A percentile compares a stretch with the other conserved stretches of the same genome.
These are phyloP conservation scores for Tenthredo mesomela DNA, from an alignment of 2,888 invertebrate genomes.

Conservation along the genomic window DNA sequence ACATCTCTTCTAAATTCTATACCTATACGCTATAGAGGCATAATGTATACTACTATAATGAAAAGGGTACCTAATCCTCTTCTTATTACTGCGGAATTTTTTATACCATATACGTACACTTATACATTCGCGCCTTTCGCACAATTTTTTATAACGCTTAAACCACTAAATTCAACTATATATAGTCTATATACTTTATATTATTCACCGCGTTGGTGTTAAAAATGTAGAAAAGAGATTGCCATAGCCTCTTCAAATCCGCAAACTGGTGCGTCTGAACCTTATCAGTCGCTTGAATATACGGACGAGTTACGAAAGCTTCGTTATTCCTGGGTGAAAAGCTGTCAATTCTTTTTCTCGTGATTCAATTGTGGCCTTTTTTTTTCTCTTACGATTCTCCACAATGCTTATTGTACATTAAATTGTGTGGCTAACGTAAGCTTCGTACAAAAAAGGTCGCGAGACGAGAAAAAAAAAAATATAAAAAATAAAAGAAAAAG, in stretches of 20 bases:
- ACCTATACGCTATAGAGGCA: neutral
- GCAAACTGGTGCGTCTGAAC: neutral
- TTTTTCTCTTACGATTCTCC: too few relatives aligned
- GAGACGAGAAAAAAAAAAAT: neutral
- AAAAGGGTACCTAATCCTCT: neutral
- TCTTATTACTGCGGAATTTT: neutral
- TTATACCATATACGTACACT: neutral
- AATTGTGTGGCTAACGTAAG: neutral
- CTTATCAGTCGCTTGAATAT: neutral
- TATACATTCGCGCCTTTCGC: neutral
- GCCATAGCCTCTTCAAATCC: neutral
- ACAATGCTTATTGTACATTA: neutral
- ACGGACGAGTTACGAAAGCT: neutral
- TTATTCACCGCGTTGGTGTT: neutral
- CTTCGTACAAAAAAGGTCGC: neutral
- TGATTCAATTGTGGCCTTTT: too few relatives aligned
- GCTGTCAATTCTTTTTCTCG: neutral
- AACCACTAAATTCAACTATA: neutral
- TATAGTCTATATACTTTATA: neutral
- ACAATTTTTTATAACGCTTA: slow-evolving; percentile 17
- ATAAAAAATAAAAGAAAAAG: neutral
- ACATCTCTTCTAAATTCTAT: neutral
- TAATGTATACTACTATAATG: neutral
- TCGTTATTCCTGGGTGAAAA: neutral
- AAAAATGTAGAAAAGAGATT: slow-evolving; percentile 22